These are phyloP conservation scores for Austrolebias charrua DNA, from an alignment of 2,797 vertebrate genomes.

Conservation along the genomic window DNA sequence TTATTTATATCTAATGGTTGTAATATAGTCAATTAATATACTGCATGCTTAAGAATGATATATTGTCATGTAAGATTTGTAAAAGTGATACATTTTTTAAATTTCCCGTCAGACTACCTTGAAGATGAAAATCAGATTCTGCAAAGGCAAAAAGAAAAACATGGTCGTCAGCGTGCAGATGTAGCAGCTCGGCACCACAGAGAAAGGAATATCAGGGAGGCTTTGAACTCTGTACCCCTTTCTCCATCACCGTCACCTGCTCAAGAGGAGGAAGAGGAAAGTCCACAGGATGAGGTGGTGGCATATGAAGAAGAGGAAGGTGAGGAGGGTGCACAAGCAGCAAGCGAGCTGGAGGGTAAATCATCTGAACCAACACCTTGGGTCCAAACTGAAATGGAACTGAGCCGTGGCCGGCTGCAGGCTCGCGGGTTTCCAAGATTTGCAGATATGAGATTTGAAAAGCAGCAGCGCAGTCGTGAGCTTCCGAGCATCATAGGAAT, in stretches of 20 bases:
- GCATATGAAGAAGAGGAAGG: conserved; percentile 32
- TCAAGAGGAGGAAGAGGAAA: conserved; percentile 46
- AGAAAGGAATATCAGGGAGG: conserved; percentile 36
- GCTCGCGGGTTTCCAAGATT: conserved; percentile 72
- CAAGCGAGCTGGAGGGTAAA: conserved; percentile 32
- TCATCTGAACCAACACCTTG: conserved; percentile 32
- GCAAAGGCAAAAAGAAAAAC: conserved; percentile 50
- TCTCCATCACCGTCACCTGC: conserved; percentile 21
- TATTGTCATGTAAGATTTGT: background rate
- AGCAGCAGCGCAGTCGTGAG: conserved; percentile 66
- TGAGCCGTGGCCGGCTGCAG: conserved; percentile 4
- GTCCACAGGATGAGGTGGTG: conserved; percentile 24
- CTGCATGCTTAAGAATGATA: too few species aligned
- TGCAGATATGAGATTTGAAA: conserved; percentile 67
- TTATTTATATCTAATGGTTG: too few species aligned
- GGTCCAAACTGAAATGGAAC: conserved; percentile 32
- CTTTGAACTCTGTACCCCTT: conserved; percentile 12
- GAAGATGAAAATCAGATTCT: conserved; percentile 49
- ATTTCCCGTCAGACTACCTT: conserved; percentile 57
- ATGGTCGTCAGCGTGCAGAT: background rate
- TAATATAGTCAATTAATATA: too few species aligned
- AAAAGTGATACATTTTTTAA: background rate
- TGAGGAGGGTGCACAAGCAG: conserved; percentile 28
- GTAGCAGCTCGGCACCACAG: conserved; percentile 8
- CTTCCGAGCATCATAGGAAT: conserved; percentile 79